Evolutionary conservation across 2,113 vertebrate genomes (phyloP), one percentile per base, ranked within the genome.

Genomic region (Nanorana parkeri): DNA sequence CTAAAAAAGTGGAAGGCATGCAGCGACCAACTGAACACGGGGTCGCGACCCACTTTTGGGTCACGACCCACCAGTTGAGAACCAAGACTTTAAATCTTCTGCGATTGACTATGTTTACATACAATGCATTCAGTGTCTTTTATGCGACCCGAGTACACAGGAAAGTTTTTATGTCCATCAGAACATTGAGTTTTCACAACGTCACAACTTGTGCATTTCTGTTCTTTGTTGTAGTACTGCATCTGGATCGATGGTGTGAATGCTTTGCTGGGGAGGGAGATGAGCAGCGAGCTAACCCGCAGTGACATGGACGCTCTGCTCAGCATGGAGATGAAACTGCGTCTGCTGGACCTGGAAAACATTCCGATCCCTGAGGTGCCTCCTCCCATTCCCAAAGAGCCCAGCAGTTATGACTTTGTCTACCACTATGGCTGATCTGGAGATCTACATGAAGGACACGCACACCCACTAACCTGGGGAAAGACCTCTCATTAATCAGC

Each of bases 301-400:
- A 98, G 96, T 1, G 98, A 99, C 92, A 94, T 99, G 78, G 97
- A 99, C 88, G 98, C 97, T 0, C 89, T 99, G 85, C 96, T 99
- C 87, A 98, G 96, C 90, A 99, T 99, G 98, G 98, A 99, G 88
- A 97, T 99, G 96, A 99, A 99, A 91, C 95, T 99, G 87, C 95
- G 97, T 78, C 95, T 99, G 60, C 93, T 99, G 26, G 97, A 99
- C 92, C 89, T 99, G 89, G 97, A 99, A 91, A 99, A 99, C 86
- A 95, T 99, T 89, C 96, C 95, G 77, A 98, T 98, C 72, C 97
- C 97, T 0, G 97, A 99, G 64, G 96, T 96, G 0, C 96, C 97
- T 0, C 97, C 97, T 3, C 97, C 97, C 0, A 93, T 98, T 77
- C 97, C 97, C 61, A 96, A 96, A 87, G 97, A 99, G 92, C 97